Conservation (phyloP, 2,888 invertebrate species). For the Alcis repandata region DNA sequence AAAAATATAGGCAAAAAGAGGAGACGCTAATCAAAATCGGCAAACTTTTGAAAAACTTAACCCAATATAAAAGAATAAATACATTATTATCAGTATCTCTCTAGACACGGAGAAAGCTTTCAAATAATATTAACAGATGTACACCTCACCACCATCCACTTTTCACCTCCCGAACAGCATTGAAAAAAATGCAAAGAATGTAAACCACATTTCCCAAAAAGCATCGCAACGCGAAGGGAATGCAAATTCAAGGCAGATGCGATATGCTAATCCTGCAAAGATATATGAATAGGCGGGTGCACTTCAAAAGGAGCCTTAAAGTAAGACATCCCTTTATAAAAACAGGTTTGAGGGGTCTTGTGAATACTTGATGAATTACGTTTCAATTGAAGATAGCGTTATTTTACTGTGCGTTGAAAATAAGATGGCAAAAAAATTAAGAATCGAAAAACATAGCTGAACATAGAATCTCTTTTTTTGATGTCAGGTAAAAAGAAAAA, state of each 20-base stretch:
- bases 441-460: too few relatives aligned
- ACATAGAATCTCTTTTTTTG: not conserved
- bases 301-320: slow-evolving; percentile 46
- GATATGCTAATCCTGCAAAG: slow-evolving; percentile 54
- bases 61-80: too few relatives aligned
- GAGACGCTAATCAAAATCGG: too few relatives aligned
- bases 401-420: not conserved
- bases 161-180: not conserved
- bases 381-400: slow-evolving; percentile 1
- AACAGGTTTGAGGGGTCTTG: not conserved
- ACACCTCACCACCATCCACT: too few relatives aligned
- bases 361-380: slow-evolving; percentile 10
- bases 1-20: too few relatives aligned
- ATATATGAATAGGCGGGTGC: slow-evolving; percentile 54
- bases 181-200: slow-evolving; percentile 3
- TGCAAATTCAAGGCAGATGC: slow-evolving; percentile 54
- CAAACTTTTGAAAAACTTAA: too few relatives aligned
- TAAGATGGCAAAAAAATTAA: too few relatives aligned
- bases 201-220: slow-evolving; percentile 14
- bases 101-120: too few relatives aligned
- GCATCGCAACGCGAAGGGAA: slow-evolving; percentile 37
- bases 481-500: not conserved
- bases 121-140: too few relatives aligned
- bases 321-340: slow-evolving; percentile 35
- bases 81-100: too few relatives aligned